Evolutionary conservation across 2,797 vertebrate genomes (phyloP), one percentile per base, ranked within the genome.

Genomic region (Peromyscus attwateri): DNA sequence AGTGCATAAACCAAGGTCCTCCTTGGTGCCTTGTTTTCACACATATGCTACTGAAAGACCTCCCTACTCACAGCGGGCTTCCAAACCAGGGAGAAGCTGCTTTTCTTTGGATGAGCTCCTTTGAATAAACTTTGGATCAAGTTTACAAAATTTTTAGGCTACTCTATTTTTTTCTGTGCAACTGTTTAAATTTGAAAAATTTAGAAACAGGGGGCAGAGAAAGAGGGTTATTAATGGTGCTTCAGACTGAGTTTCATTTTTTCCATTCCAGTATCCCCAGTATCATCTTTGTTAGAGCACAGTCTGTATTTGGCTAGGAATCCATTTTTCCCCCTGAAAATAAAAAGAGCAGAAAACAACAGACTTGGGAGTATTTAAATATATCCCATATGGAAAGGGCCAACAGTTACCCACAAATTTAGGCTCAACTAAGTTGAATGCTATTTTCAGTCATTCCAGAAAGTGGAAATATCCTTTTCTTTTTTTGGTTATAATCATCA

Each of bases 281-380:
- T 92, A 87, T 57, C 89, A 92, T 92, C 89, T 96, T 70, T 93
- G 92, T 94, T 87, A 64, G 71, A 68, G 37, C 25, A 73, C 64
- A 92, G 68, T 90, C 79, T 37, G n/a, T 70, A 93, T 96, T 95
- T 96, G 93, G 95, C 93, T 95, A 76, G 88, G 79, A 83, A 87
- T 82, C 71, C 60, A 89, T 92, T 92, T 89, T 92, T 84, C 91
- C 84, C 31, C 34, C 83, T 70, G 64, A 95, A 97, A 94, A 92
- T 97, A 98, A 97, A 95, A 96, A 93, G 83, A 95, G 92, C 82
- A 94, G 94, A 93, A 94, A 87, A 94, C 92, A 96, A 97, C 83
- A 97, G 94, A 71, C 46, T 93, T 84, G 83, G 77, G 80, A 93
- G 34, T 82, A 97, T 93, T 97, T 97, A 93, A 95, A 82, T 97